Base-by-base conservation (phyloP, 2,797 vertebrate species). In the Melanotaenia boesemani region DNA sequence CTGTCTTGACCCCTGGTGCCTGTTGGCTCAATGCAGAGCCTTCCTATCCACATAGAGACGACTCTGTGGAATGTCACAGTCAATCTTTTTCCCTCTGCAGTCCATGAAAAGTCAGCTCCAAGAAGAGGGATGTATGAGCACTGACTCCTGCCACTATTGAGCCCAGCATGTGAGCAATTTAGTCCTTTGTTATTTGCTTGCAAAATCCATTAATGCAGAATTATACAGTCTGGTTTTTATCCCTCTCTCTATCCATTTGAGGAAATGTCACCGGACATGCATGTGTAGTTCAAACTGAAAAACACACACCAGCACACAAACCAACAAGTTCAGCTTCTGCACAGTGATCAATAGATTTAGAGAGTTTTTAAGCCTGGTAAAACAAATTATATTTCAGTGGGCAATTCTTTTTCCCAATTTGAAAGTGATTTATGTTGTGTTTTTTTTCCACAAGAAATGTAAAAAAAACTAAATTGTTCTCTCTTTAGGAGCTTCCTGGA, bases 91-190 rank as follows among this genome's bases (percentile, higher is more conserved):
- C 55, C 70, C 59, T 79, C 80, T 74, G 37, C 74, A 85, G 83
- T 37, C 80, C 80, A 70, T 86, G 80, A 89, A 82, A 72, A 83
- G 81, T 90, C 85, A 89, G 83, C 65, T 79, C 77, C 76, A 71
- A 77, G 76, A 82, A 67, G 56, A 68, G 56, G 87, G 85, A 91
- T 82, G 72, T 84, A 88, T 81, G 72, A 79, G 80, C 72, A 76
- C 72, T 50, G 76, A 74, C 76, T 77, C 73, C 69, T 69, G 58
- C 69, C 73, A 52, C 63, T 79, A 57, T 55, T 34, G 18, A 67
- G 76, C 20, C 58, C 67, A 56, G 46, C 61, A 75, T 30, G 63
- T 76, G 18, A 20, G 18, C 54, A 70, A 30, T 76, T 76, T 34
- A 66, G 12, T 82, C 58, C 72, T 74, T 73, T 76, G 57, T 73